Evolutionary conservation across 2,113 vertebrate species (phyloP).

Genomic region (Calypte anna): DNA sequence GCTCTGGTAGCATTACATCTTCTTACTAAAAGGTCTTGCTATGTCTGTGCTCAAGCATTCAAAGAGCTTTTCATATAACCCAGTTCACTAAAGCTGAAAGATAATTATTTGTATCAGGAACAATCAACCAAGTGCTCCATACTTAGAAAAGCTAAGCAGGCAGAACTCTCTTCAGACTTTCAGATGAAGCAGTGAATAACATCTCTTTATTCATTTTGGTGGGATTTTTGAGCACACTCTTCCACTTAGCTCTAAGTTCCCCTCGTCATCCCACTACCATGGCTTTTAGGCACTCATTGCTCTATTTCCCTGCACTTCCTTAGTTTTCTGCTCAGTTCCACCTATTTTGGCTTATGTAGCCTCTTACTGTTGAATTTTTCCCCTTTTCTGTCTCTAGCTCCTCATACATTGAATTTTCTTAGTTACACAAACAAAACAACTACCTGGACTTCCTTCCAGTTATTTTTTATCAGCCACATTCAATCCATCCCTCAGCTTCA

Average conservation of each 20-base stretch:
- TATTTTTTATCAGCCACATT: background rate
- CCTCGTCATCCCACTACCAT: background rate
- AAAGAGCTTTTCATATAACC: background rate
- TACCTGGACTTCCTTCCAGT: background rate
- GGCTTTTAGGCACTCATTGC: background rate
- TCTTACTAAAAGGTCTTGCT: background rate
- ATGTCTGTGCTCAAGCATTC: background rate
- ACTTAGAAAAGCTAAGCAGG: background rate
- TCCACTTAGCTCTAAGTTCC: background rate
- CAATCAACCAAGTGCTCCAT: background rate
- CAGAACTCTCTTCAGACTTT: background rate
- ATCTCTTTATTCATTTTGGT: background rate
- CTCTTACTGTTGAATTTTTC: background rate
- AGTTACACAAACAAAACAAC: background rate
- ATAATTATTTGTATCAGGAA: background rate
- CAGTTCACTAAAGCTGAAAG: background rate
- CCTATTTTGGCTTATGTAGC: background rate
- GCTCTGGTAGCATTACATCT: background rate
- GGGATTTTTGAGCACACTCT: background rate
- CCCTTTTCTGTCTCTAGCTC: background rate
- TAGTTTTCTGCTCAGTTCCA: background rate
- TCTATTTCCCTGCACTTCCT: background rate
- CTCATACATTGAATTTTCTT: background rate
- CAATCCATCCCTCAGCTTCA: background rate
- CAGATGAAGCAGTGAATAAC: background rate